Percentiles rank a stretch among this genome's conserved stretches.
phyloP scores from a whole-genome alignment of 2,797 vertebrate genomes.

The Rhinella marina region DNA sequence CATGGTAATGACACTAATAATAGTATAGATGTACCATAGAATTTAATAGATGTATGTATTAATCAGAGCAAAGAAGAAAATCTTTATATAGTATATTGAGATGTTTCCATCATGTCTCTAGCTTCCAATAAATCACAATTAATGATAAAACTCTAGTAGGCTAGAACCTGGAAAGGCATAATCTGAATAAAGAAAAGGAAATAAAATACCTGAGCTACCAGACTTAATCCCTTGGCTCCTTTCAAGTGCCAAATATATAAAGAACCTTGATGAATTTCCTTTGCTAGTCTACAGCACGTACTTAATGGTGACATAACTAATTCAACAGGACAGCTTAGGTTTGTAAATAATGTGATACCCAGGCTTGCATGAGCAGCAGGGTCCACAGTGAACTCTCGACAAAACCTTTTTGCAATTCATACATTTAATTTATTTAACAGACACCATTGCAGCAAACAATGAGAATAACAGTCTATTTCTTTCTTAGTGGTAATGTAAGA shows the following conservation, averaged over 20 bases:
- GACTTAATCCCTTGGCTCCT: constrained; percentile 38
- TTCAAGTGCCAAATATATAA: constrained; percentile 46
- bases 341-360: constrained; percentile 35
- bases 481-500: not conserved
- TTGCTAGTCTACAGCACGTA: constrained; percentile 39
- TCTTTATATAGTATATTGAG: constrained; percentile 1
- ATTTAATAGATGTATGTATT: not conserved
- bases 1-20: not conserved
- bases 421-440: constrained; percentile 50
- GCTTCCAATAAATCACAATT: constrained; percentile 22
- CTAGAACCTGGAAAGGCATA: constrained; percentile 41
- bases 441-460: not conserved
- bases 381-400: not conserved
- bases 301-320: constrained; percentile 48
- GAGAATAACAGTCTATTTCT: not conserved
- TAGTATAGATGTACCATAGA: not conserved
- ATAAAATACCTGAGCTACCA: constrained; percentile 34
- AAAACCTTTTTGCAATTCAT: constrained; percentile 23
- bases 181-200: constrained; percentile 41
- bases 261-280: constrained; percentile 49
- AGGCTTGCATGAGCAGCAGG: not conserved
- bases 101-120: constrained; percentile 9
- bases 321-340: constrained; percentile 45
- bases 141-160: constrained; percentile 38
- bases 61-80: not conserved